Conservation (phyloP, 2,888 invertebrate genomes). For the Diloba caeruleocephala region DNA sequence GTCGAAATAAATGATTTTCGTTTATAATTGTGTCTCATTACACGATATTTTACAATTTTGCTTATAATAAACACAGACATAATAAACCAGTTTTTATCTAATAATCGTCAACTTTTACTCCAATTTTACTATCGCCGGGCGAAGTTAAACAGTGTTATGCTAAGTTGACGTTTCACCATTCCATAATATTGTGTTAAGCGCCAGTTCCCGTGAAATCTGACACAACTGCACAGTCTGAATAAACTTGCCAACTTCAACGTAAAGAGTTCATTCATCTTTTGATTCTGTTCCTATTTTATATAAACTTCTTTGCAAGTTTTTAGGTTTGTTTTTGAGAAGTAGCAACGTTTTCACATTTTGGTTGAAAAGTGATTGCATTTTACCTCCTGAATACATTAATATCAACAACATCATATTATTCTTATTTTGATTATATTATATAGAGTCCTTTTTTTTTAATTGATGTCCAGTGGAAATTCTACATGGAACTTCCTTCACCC, state of each 20-base stretch:
- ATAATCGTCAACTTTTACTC: slow-evolving; percentile 55
- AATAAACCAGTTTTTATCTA: too few species aligned
- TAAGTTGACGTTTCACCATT: slow-evolving; percentile 77
- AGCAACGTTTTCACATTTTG: slow-evolving; percentile 21
- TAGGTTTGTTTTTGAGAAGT: slow-evolving; percentile 17
- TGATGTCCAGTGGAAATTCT: too few species aligned
- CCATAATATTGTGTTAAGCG: slow-evolving; percentile 83
- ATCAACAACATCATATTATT: too few species aligned
- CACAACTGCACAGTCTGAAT: slow-evolving; percentile 77
- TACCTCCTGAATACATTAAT: too few species aligned
- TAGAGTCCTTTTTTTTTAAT: too few species aligned
- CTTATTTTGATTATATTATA: too few species aligned
- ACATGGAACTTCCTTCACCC: too few species aligned
- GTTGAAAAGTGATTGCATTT: too few species aligned
- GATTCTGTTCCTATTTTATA: slow-evolving; percentile 47
- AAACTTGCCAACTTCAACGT: slow-evolving; percentile 72
- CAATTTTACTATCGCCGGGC: slow-evolving; percentile 63
- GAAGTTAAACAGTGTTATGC: slow-evolving; percentile 78
- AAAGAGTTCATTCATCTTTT: slow-evolving; percentile 65
- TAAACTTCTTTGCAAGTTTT: slow-evolving; percentile 43
- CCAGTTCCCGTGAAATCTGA: slow-evolving; percentile 76
- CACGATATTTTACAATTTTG: neutral
- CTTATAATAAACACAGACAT: too few species aligned
- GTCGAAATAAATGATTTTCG: slow-evolving; percentile 14
- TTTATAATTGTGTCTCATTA: slow-evolving; percentile 22